Evolutionary conservation across 2,888 invertebrate species (phyloP), one percentile per base, ranked within the genome.

Genomic region (Platerodrilus igneus): DNA sequence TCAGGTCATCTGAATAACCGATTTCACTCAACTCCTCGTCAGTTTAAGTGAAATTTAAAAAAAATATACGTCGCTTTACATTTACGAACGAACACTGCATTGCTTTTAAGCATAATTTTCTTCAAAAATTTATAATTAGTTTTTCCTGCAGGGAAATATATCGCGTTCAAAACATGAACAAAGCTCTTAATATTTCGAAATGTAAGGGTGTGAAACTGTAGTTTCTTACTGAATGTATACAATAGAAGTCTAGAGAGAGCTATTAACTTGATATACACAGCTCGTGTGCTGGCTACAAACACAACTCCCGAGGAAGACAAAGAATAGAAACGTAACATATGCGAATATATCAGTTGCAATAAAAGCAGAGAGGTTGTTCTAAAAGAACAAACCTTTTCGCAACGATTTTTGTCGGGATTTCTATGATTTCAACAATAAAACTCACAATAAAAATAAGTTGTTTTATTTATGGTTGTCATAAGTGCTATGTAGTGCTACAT

Each of bases 231-330:
- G 48, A 37, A 39, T 41, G 48, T 45, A 40, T 47, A 48, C 48
- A 48, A 48, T 45, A 35, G 48, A 32, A 41, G 48, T 48, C 48
- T 48, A 39, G 48, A 40, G 48, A 42, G 48, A 36, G 48, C 45
- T 42, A 45, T 48, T 48, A 48, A 48, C 38, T 45, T 48, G 48
- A 48, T 48, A 48, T 48, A 48, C 45, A 45, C 42, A 31, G 41
- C 41, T 45, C 48, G 48, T 48, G 48, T 41, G 32, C 34, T 37
- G 48, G 42, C 28, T 48, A 40, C 45, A 38, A 45, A 48, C 44
- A 32, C 37, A 40, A 40, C 37, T 43, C 40, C 34, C 37, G 25
- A 37, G 37, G 36, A 37, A 38, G 34, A 39, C 41, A 39, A 41
- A 39, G 48, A 48, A 48, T 48, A 42, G 37, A 37, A 45, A 48